Evolutionary conservation across 1,140 invertebrate species (phyloP).

Genomic region (Macrobrachium nipponense): DNA sequence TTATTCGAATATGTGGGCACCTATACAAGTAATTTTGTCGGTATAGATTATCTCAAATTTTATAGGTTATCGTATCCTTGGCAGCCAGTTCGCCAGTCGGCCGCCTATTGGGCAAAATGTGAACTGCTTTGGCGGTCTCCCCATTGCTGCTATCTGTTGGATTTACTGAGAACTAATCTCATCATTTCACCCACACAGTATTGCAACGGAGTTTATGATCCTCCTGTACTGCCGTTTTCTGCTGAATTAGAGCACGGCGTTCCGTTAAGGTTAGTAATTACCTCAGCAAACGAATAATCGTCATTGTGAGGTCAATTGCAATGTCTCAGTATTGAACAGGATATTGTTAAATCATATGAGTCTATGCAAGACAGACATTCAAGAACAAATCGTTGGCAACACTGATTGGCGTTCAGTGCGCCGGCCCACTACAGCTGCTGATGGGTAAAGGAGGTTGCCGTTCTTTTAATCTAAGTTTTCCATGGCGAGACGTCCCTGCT

Average conservation of each 20-base stretch:
- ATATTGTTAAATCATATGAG: not conserved
- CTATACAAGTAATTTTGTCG: too few relatives aligned
- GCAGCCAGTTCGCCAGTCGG: not conserved
- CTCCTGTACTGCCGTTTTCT: not conserved
- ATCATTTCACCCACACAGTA: not conserved
- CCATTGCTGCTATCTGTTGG: conserved; percentile 37
- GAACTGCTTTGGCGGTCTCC: conserved; percentile 5
- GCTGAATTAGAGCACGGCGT: too few relatives aligned
- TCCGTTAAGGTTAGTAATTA: too few relatives aligned
- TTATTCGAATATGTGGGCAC: too few relatives aligned
- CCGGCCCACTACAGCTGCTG: conserved; percentile 53
- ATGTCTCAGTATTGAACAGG: not conserved
- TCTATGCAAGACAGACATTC: not conserved
- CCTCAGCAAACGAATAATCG: too few relatives aligned
- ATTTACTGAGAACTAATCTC: not conserved
- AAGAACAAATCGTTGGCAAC: conserved; percentile 35
- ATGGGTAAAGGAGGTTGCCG: conserved; percentile 53
- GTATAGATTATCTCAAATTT: too few relatives aligned
- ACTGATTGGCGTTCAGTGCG: conserved; percentile 43
- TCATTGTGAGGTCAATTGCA: not conserved
- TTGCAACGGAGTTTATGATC: conserved; percentile 7
- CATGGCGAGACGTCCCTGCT: not conserved
- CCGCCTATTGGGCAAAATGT: not conserved
- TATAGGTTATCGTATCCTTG: not conserved
- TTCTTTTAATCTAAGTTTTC: conserved; percentile 39